Base-by-base conservation (phyloP, 2,113 vertebrate species). In the Thunnus maccoyii region DNA sequence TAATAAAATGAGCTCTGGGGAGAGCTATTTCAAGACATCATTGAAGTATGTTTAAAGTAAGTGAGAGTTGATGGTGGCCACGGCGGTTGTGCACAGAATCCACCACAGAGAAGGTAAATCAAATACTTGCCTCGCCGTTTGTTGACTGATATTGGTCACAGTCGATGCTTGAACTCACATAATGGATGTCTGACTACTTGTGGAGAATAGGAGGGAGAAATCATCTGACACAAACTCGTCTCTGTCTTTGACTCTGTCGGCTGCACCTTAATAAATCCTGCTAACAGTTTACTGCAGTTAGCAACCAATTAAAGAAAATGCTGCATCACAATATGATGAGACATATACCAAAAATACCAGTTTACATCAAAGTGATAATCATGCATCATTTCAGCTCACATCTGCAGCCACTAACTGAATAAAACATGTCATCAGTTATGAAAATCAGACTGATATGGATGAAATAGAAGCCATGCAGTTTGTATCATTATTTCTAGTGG, bases 1-100 rank as follows among this genome's bases (percentile, higher is more conserved):
- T 91, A 89, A 88, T 93, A 90, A 90, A 93, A 90, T 64, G 88
- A 89, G 73, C 89, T 85, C 89, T 14, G 11, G 79, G 87, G 88
- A 89, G 79, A 86, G 73, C 78, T 85, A 78, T 86, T 91, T 85
- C 72, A 60, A 77, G 63, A 77, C 79, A 60, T 80, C 80, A 69
- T 63, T 83, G 81, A 70, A 85, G 84, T 89, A 86, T 76, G 84
- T 89, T 90, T 84, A 84, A 83, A 83, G 78, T 80, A 86, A 86
- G 78, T 47, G 68, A 60, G 77, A 83, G 76, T 61, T 64, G 72
- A 67, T 81, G 78, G 74, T 57, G 57, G 80, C 54, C 61, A 68
- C 17, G 3, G 80, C n/a, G 14, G 25, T 61, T 57, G 61, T 67
- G 68, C 63, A 78, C 57, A 57, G 54, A 80, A 63, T 32, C 62